Percentiles rank a stretch among this genome's conserved stretches.
Evolutionary conservation across 1,140 invertebrate species (phyloP).

Genomic region (Agrypnia vestita): DNA sequence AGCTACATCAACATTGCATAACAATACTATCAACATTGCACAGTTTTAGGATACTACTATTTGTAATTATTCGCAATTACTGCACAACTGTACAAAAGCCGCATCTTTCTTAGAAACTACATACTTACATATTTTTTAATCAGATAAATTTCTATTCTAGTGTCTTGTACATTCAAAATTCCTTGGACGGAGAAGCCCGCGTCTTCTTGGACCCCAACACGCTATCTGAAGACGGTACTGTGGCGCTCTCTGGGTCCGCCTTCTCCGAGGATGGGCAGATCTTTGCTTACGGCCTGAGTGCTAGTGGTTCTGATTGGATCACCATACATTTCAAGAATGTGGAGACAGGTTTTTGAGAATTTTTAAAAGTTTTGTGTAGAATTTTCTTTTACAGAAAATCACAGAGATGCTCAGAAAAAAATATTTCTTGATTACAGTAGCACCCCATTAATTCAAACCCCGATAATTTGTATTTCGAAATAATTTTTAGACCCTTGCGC

Average conservation of each 20-base stretch:
- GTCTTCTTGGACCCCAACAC: conserved; percentile 98
- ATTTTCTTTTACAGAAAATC: too few species aligned
- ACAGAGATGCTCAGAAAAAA: too few species aligned
- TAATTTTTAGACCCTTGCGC: too few species aligned
- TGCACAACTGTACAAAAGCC: too few species aligned
- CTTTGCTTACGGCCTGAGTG: conserved; percentile 93
- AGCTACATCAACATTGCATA: too few species aligned
- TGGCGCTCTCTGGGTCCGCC: conserved; percentile 83
- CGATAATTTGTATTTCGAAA: too few species aligned
- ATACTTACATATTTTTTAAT: neutral
- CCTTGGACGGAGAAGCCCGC: conserved; percentile 82
- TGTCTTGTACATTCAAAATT: conserved; percentile 94
- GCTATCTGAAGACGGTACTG: conserved; percentile 94
- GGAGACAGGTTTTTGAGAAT: conserved; percentile 75
- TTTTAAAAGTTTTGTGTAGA: too few species aligned
- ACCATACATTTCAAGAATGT: conserved; percentile 90
- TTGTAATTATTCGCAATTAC: too few species aligned
- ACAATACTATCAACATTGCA: too few species aligned
- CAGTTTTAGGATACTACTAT: too few species aligned
- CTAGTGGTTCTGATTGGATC: conserved; percentile 96
- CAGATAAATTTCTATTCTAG: conserved; percentile 72
- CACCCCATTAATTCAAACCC: too few species aligned
- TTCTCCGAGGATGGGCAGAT: conserved; percentile 94
- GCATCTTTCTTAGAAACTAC: neutral
- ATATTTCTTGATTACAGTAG: too few species aligned